Conservation (phyloP, 2,888 invertebrate species). For the Phorcus lineatus region DNA sequence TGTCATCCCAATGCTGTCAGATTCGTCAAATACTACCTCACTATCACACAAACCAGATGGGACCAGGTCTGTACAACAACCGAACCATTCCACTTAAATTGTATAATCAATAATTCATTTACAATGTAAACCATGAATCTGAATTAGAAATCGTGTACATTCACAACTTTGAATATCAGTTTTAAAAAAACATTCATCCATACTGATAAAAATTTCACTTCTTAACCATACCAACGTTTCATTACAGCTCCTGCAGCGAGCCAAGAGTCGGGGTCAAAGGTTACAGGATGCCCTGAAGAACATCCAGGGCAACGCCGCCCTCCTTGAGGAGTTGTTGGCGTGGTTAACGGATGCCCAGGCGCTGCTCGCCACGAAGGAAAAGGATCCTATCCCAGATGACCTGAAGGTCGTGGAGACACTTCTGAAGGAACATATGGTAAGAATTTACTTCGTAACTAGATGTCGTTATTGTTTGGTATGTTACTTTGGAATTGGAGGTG, state of each 20-base stretch:
- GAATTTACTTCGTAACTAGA: background rate
- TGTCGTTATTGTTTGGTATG: background rate
- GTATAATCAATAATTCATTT: no score
- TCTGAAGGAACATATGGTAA: conserved; percentile 71
- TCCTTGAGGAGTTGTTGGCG: conserved; percentile 72
- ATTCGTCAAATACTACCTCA: conserved; percentile 75
- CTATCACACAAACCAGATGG: conserved; percentile 75
- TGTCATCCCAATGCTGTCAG: conserved; percentile 75
- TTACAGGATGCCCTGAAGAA: conserved; percentile 70
- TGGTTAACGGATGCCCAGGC: conserved; percentile 74
- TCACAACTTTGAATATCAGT: no score
- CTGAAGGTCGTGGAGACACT: conserved; percentile 72
- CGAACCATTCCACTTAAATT: no score
- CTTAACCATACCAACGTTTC: background rate
- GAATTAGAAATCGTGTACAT: no score
- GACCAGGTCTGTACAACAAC: conserved; percentile 67
- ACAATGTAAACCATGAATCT: no score
- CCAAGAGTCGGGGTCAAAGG: conserved; percentile 64
- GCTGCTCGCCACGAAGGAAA: conserved; percentile 72
- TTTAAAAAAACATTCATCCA: no score
- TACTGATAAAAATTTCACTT: no score
- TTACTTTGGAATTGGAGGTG: no score
- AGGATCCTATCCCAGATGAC: conserved; percentile 73
- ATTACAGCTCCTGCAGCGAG: conserved; percentile 56
- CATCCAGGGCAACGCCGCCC: conserved; percentile 72